Conservation (phyloP, 2,113 vertebrate genomes). For the Malurus cyaneus region DNA sequence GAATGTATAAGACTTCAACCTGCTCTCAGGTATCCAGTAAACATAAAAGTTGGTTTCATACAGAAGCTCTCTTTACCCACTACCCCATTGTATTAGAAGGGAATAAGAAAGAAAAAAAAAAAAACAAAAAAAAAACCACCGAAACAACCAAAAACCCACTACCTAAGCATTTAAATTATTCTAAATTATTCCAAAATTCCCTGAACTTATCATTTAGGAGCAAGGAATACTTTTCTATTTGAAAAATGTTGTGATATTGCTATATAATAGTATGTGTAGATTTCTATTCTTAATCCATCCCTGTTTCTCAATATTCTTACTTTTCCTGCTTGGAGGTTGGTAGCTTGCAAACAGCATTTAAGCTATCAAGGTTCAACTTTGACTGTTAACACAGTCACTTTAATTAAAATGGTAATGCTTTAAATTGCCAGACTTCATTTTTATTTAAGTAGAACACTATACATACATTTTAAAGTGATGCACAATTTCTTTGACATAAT, state of each 20-base stretch:
- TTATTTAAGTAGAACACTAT: background rate
- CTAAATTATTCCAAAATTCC: background rate
- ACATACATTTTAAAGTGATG: background rate
- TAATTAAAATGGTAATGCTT: conserved; percentile 26
- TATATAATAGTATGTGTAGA: background rate
- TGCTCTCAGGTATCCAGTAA: background rate
- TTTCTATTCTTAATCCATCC: background rate
- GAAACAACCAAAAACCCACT: background rate
- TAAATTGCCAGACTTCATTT: background rate
- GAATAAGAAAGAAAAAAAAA: background rate
- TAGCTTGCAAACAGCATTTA: background rate
- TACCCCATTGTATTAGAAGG: background rate
- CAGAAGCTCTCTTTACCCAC: background rate
- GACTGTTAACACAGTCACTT: background rate
- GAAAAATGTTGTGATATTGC: background rate
- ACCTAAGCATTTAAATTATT: background rate
- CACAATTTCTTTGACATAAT: background rate
- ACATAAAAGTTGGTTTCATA: background rate
- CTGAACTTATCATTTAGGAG: background rate
- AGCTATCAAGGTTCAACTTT: background rate
- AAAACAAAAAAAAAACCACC: no score
- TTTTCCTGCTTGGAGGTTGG: background rate
- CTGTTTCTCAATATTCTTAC: background rate
- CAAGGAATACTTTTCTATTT: background rate
- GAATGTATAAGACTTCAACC: background rate